A percentile compares a stretch with the other conserved stretches of the same genome.
Conservation (phyloP, 2,888 invertebrate species). For the Podabrus alpinus region DNA sequence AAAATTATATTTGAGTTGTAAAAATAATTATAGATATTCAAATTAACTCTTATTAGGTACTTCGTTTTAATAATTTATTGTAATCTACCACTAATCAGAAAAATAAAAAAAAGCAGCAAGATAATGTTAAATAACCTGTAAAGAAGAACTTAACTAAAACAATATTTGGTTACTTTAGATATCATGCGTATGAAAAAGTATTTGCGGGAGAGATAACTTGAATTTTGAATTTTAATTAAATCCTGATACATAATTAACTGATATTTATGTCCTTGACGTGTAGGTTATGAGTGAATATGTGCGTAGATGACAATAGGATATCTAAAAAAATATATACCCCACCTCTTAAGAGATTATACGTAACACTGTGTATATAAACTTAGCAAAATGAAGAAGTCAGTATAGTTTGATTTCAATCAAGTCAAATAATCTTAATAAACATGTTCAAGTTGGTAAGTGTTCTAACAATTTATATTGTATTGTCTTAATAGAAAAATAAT, state of each 20-base stretch:
- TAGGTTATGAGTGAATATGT: background rate
- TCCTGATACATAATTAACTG: background rate
- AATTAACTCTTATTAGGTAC: background rate
- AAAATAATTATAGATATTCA: background rate
- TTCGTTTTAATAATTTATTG: background rate
- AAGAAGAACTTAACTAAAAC: background rate
- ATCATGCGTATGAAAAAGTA: background rate
- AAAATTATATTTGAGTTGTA: background rate
- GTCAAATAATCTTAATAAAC: slow-evolving; percentile 18
- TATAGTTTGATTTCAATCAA: slow-evolving; percentile 19
- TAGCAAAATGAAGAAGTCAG: background rate
- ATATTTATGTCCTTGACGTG: background rate
- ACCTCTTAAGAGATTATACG: slow-evolving; percentile 1
- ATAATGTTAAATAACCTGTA: background rate
- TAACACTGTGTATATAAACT: slow-evolving; percentile 12
- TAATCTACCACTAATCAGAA: background rate
- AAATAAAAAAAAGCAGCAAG: background rate
- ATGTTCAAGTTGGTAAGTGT: slow-evolving; percentile 36
- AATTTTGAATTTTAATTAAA: background rate
- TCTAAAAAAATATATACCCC: slow-evolving; percentile 2
- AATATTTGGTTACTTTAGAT: background rate
- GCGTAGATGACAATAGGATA: slow-evolving; percentile 17
- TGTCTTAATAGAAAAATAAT: background rate
- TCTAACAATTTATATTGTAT: background rate
- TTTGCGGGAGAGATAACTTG: background rate